phyloP scores from a whole-genome alignment of 2,888 invertebrate species.

The Netelia inedita region DNA sequence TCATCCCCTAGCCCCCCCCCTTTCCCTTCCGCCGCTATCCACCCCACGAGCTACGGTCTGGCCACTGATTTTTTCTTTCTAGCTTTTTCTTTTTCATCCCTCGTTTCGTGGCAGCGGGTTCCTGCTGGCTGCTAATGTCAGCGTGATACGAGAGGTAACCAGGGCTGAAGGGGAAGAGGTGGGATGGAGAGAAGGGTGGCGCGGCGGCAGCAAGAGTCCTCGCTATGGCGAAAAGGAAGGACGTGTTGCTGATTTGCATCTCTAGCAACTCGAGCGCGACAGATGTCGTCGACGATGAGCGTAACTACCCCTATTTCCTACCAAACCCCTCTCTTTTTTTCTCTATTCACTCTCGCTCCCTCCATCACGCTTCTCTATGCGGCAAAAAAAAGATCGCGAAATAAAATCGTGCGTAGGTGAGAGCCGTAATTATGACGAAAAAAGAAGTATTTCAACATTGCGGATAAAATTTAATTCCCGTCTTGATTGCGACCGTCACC shows the following conservation, averaged over 20 bases:
- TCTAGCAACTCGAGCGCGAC: conserved; percentile 11
- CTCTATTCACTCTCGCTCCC: conserved; percentile 65
- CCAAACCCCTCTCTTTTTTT: conserved; percentile 10
- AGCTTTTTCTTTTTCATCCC: not conserved
- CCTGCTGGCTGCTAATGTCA: not conserved
- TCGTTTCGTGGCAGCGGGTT: not conserved
- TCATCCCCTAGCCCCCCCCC: not conserved
- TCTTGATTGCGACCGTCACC: conserved; percentile 21
- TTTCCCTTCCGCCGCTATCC: too few species aligned
- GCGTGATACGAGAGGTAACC: not conserved
- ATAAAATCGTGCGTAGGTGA: too few species aligned
- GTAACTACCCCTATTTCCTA: not conserved
- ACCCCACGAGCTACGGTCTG: not conserved
- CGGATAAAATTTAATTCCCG: conserved; percentile 13
- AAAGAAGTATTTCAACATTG: conserved; percentile 13
- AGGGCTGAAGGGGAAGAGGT: not conserved
- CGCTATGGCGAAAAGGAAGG: not conserved
- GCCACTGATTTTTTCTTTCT: not conserved
- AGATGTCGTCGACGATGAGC: conserved; percentile 35
- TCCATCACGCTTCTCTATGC: conserved; percentile 63
- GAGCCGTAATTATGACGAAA: not conserved
- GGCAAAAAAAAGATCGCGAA: not conserved
- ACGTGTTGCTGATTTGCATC: conserved; percentile 40
- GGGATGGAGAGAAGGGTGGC: not conserved
- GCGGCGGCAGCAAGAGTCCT: not conserved